Evolutionary conservation across 2,797 vertebrate genomes (phyloP).

Genomic region (Coregonus sp.): DNA sequence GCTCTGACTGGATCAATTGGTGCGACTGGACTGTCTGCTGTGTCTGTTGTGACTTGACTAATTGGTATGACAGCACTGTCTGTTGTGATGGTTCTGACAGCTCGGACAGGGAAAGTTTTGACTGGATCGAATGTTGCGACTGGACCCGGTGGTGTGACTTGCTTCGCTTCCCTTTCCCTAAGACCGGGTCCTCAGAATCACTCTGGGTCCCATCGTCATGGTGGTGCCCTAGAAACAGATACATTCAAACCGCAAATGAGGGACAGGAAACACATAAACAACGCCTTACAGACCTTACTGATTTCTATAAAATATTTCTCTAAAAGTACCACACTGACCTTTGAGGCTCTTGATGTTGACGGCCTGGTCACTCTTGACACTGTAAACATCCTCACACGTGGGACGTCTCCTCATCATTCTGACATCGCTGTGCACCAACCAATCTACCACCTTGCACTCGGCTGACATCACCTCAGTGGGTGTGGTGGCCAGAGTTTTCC

Average conservation of each 20-base stretch:
- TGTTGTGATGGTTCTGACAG: slow-evolving; percentile 34
- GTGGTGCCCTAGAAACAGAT: slow-evolving; percentile 71
- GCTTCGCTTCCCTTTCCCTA: slow-evolving; percentile 65
- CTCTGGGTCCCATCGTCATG: slow-evolving; percentile 98
- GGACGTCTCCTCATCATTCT: slow-evolving; percentile 82
- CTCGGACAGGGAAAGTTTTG: slow-evolving; percentile 21
- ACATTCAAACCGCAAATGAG: not conserved
- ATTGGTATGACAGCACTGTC: slow-evolving; percentile 19
- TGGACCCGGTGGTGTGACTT: slow-evolving; percentile 63
- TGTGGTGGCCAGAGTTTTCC: slow-evolving; percentile 59
- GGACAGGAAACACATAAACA: slow-evolving; percentile 43
- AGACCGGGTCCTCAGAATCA: slow-evolving; percentile 87
- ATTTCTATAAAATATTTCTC: slow-evolving; percentile 13
- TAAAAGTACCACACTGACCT: slow-evolving; percentile 73
- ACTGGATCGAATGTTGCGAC: slow-evolving; percentile 32
- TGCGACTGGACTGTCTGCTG: slow-evolving; percentile 26
- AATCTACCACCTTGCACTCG: slow-evolving; percentile 93
- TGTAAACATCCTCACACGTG: slow-evolving; percentile 85
- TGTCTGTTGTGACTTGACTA: slow-evolving; percentile 17
- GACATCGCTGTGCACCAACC: slow-evolving; percentile 93
- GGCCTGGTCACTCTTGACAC: slow-evolving; percentile 94
- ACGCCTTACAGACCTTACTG: not conserved
- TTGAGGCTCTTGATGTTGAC: slow-evolving; percentile 85
- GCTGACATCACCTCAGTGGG: slow-evolving; percentile 84
- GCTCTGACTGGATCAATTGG: slow-evolving; percentile 23